Conservation (phyloP, 1,140 invertebrate species). For the Drosophila ercepeae region DNA sequence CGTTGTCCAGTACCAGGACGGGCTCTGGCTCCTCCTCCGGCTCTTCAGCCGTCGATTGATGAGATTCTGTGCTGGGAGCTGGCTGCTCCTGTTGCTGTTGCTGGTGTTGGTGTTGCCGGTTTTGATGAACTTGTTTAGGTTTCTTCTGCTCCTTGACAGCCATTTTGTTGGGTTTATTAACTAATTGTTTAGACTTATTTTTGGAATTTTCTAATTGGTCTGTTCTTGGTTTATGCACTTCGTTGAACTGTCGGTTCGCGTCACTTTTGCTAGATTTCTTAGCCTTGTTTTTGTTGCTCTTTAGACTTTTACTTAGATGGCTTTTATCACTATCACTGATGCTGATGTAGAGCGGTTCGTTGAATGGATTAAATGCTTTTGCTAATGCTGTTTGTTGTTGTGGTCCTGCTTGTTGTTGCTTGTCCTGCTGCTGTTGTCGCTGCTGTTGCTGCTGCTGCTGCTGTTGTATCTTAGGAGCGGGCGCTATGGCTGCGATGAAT, state of each 20-base stretch:
- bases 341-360: constrained; percentile 54
- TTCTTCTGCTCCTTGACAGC: constrained; percentile 54
- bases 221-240: constrained; percentile 80
- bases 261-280: constrained; percentile 58
- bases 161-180: constrained; percentile 62
- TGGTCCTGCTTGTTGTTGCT: constrained; percentile 8
- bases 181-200: constrained; percentile 75
- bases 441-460: constrained; percentile 22
- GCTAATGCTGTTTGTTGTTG: constrained; percentile 55
- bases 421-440: constrained; percentile 4
- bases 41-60: constrained; percentile 41
- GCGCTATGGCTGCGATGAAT: constrained; percentile 80
- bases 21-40: constrained; percentile 6
- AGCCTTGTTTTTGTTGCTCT: constrained; percentile 27
- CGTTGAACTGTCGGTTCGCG: constrained; percentile 64
- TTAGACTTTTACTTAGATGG: constrained; percentile 23
- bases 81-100: constrained; percentile 20
- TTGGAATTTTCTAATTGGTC: constrained; percentile 82
- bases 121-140: constrained; percentile 63
- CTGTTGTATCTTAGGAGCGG: constrained; percentile 28
- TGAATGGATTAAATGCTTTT: constrained; percentile 72
- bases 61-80: constrained; percentile 23
- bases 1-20: constrained; percentile 26
- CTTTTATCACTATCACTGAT: constrained; percentile 66
- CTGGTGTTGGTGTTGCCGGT: constrained; percentile 24